Evolutionary conservation across 1,140 invertebrate genomes (phyloP).

Genomic region (Drosophila trapezifrons): DNA sequence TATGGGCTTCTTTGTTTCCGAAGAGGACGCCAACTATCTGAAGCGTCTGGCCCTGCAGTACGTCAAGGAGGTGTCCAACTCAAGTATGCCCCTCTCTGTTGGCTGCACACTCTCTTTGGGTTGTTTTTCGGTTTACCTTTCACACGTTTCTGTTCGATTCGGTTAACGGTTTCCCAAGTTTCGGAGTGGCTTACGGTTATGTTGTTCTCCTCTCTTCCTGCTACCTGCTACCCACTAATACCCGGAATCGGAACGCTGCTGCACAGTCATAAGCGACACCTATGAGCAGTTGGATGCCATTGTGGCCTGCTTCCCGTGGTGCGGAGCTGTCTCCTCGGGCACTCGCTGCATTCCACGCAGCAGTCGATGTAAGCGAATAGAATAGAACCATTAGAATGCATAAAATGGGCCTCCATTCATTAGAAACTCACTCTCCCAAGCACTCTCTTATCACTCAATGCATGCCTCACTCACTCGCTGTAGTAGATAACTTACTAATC

Average conservation of each 20-base stretch:
- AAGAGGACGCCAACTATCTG: conserved; percentile 90
- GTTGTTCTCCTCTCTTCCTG: conserved; percentile 65
- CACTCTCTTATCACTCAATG: conserved; percentile 21
- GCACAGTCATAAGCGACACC: conserved; percentile 85
- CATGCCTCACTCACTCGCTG: conserved; percentile 26
- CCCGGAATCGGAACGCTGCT: conserved; percentile 26
- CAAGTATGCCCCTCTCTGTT: conserved; percentile 86
- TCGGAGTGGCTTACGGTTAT: conserved; percentile 72
- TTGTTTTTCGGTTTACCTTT: conserved; percentile 55
- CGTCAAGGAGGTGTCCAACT: conserved; percentile 90
- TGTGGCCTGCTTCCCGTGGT: conserved; percentile 89
- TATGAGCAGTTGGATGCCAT: conserved; percentile 89
- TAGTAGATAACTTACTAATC: conserved; percentile 30
- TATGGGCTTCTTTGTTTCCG: conserved; percentile 93
- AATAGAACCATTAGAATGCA: conserved; percentile 5
- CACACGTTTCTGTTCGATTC: conserved; percentile 42
- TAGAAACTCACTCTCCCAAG: neutral
- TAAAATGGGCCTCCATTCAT: neutral
- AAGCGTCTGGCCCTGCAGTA: conserved; percentile 90
- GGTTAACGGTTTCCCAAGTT: conserved; percentile 42
- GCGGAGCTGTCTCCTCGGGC: conserved; percentile 85
- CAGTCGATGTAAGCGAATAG: conserved; percentile 83
- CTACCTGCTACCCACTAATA: conserved; percentile 50
- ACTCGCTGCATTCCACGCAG: conserved; percentile 83
- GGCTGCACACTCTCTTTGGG: conserved; percentile 55